phyloP scores from a whole-genome alignment of 2,797 vertebrate species.

The Crypturellus tataupa region DNA sequence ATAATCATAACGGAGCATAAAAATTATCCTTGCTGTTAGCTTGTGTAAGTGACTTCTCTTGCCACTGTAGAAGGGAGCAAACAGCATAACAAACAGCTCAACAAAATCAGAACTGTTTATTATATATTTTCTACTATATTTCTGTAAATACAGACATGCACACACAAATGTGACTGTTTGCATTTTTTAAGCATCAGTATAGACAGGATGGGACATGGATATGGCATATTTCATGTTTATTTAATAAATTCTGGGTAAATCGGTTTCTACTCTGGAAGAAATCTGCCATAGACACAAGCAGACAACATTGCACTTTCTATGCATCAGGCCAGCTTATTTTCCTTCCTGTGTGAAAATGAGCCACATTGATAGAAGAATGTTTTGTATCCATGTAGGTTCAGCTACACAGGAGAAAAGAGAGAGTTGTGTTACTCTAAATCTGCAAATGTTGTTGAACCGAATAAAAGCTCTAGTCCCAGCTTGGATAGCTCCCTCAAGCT shows the following conservation, averaged over 20 bases:
- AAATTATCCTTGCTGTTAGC: background rate
- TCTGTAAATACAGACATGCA: background rate
- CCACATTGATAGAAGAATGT: background rate
- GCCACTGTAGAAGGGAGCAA: background rate
- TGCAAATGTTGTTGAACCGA: background rate
- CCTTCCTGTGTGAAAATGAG: accelerated
- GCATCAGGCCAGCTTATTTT: conserved; percentile 3
- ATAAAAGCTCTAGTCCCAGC: background rate
- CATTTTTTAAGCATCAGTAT: background rate
- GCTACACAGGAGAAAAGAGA: background rate
- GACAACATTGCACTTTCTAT: no score
- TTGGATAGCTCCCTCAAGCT: background rate
- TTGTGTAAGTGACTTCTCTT: background rate
- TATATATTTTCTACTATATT: background rate
- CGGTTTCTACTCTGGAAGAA: background rate
- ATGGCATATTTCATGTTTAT: background rate
- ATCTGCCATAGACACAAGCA: background rate
- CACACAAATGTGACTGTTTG: background rate
- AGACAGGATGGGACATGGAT: background rate
- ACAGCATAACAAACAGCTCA: background rate
- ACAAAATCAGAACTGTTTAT: background rate
- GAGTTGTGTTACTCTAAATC: background rate
- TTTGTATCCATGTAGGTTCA: conserved; percentile 43
- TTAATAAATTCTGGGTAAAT: background rate
- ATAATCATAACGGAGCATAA: background rate